Evolutionary conservation across 2,888 invertebrate genomes (phyloP), one percentile per base, ranked within the genome.

Genomic region (Schizotus pectinicornis): DNA sequence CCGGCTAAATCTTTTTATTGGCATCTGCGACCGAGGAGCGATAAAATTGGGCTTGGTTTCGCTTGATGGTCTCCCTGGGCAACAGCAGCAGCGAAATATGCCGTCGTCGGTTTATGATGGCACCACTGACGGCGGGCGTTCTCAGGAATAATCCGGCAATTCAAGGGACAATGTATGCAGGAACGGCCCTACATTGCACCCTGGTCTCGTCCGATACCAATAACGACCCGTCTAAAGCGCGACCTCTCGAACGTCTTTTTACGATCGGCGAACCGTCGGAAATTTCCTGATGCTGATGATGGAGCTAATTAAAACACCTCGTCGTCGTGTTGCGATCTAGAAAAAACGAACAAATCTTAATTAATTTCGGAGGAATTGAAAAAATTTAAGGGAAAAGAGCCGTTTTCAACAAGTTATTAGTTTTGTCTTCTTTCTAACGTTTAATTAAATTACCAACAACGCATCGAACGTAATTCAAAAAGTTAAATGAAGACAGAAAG

Each of bases 391-490:
- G 9, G 41, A 41, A 50, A 50, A 13, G 12, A 12, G 13, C 52
- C 34, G 38, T 46, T 48, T 45, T 39, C 38, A 43, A 31, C 36
- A 43, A 52, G 52, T 38, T 46, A 53, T 46, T 53, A 53, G 53
- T 53, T 53, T 46, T 41, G 39, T 61, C 48, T 22, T 22, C 22
- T 22, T 22, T 22, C 22, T 22, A 22, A 22, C 38, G 38, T 57
- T 58, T 55, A 63, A 63, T 60, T 63, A 63, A 60, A 63, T 63
- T 50, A 55, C 51, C 57, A 62, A 58, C 52, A 60, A 57, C 55
- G 55, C 57, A 47, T 54, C 30, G 54, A 45, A 39, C 46, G 38
- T 53, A 45, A 53, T 53, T 38, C 38, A 46, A 45, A 57, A 53
- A 58, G 58, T 58, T 58, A 42, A 48, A 58, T 58, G 52, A 54